These are phyloP conservation scores for Ramazzottius varieornatus DNA, from an alignment of 2,888 invertebrate genomes.

Conservation along the genomic window DNA sequence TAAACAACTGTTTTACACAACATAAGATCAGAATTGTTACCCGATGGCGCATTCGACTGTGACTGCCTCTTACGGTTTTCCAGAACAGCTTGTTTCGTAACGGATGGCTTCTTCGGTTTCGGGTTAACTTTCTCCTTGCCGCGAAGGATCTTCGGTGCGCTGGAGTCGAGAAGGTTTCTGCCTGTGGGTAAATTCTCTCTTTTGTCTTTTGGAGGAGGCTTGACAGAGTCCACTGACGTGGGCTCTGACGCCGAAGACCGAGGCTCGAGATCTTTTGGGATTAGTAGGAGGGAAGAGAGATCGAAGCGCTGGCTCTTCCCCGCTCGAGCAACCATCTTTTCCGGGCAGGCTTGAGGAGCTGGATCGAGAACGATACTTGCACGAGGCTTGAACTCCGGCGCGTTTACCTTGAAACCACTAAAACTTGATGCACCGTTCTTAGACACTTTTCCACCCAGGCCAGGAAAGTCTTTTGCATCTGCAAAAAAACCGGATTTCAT, in stretches of 20 bases:
- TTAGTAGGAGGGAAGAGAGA: not conserved
- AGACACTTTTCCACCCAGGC: not conserved
- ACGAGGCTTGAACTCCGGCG: not conserved
- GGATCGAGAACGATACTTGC: not conserved
- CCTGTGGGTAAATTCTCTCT: no score
- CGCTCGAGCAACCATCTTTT: not conserved
- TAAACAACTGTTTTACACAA: no score
- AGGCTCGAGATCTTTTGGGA: not conserved
- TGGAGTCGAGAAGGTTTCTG: conserved; percentile 17
- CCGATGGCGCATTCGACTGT: no score
- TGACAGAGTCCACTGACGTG: no score
- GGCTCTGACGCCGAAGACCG: no score
- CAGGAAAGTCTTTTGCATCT: not conserved
- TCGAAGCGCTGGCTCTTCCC: not conserved
- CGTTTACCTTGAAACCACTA: not conserved
- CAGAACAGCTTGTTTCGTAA: conserved; percentile 21
- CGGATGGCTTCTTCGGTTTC: conserved; percentile 24
- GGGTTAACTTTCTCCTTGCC: conserved; percentile 27
- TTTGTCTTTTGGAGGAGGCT: no score
- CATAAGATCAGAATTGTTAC: no score
- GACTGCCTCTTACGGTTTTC: no score
- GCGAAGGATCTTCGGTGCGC: conserved; percentile 21
- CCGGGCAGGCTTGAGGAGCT: not conserved
- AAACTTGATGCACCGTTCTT: not conserved
- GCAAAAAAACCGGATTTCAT: no score